phyloP scores from a whole-genome alignment of 2,113 vertebrate species.

The Brachypodius melanocephalos region DNA sequence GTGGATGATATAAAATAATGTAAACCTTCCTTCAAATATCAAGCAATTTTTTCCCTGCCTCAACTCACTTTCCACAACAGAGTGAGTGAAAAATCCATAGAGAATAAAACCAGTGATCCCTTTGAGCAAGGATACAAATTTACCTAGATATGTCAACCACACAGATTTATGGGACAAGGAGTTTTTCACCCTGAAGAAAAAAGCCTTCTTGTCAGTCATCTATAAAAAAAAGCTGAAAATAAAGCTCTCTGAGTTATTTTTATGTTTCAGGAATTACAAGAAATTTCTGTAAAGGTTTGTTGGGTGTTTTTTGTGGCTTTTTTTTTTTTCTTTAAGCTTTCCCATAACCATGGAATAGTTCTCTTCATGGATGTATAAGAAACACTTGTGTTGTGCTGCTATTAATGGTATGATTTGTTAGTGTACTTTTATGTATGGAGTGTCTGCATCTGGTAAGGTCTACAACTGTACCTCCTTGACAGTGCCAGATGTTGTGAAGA shows the following conservation, averaged over 20 bases:
- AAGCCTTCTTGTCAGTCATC: constrained; percentile 57
- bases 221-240: constrained; percentile 51
- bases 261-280: neutral
- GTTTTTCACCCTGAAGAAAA: constrained; percentile 59
- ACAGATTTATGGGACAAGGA: constrained; percentile 61
- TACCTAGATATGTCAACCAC: constrained; percentile 58
- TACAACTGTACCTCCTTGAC: constrained; percentile 66
- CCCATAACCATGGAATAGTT: neutral
- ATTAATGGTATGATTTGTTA: constrained; percentile 68
- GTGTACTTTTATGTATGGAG: constrained; percentile 66
- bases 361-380: constrained; percentile 54
- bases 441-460: constrained; percentile 71
- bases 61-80: constrained; percentile 46
- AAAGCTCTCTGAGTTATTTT: constrained; percentile 23
- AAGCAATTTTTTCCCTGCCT: constrained; percentile 4
- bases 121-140: constrained; percentile 65
- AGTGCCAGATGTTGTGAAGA: constrained; percentile 79
- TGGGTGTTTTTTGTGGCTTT: neutral
- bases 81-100: constrained; percentile 53
- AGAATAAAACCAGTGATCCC: constrained; percentile 60
- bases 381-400: constrained; percentile 51
- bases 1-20: constrained; percentile 43
- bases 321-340: neutral
- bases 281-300: neutral
- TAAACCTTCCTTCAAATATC: constrained; percentile 17